phyloP scores from a whole-genome alignment of 2,888 invertebrate genomes.

The Beris morrisii region DNA sequence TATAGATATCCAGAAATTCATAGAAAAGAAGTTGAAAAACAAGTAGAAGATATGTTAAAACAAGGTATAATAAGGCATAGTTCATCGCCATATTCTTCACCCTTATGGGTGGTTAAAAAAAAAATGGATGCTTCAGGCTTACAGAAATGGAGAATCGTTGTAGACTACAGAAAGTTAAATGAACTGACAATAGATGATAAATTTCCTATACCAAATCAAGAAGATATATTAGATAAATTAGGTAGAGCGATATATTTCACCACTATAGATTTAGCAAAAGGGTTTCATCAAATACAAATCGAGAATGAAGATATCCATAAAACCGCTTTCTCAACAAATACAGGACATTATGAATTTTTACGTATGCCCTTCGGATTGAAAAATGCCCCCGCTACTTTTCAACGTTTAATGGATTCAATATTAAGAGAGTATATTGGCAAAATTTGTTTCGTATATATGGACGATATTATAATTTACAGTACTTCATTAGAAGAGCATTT shows the following conservation, averaged over 20 bases:
- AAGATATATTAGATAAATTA: conserved; percentile 38
- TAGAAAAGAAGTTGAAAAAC: conserved; percentile 12
- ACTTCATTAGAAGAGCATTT: conserved; percentile 5
- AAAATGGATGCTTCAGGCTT: conserved; percentile 4
- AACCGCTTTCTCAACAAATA: conserved; percentile 44
- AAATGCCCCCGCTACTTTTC: conserved; percentile 46
- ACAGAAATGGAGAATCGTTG: conserved; percentile 20
- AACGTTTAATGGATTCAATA: conserved; percentile 35
- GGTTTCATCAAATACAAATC: conserved; percentile 31
- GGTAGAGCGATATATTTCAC: conserved; percentile 19
- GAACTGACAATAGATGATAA: conserved; percentile 23
- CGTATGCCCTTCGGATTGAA: conserved; percentile 51
- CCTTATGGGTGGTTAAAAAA: conserved; percentile 17
- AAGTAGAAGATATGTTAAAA: conserved; percentile 14
- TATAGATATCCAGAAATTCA: conserved; percentile 19
- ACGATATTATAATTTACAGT: conserved; percentile 19
- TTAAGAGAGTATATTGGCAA: conserved; percentile 42
- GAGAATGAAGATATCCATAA: conserved; percentile 35
- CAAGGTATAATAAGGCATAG: conserved; percentile 16
- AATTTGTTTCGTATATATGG: conserved; percentile 39
- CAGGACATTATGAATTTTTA: conserved; percentile 44
- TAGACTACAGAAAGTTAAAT: conserved; percentile 17
- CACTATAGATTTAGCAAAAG: conserved; percentile 24
- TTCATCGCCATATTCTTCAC: conserved; percentile 21
- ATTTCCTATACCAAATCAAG: conserved; percentile 19